These are phyloP conservation scores for Zosterops lateralis DNA, from an alignment of 2,113 vertebrate genomes.

Conservation along the genomic window DNA sequence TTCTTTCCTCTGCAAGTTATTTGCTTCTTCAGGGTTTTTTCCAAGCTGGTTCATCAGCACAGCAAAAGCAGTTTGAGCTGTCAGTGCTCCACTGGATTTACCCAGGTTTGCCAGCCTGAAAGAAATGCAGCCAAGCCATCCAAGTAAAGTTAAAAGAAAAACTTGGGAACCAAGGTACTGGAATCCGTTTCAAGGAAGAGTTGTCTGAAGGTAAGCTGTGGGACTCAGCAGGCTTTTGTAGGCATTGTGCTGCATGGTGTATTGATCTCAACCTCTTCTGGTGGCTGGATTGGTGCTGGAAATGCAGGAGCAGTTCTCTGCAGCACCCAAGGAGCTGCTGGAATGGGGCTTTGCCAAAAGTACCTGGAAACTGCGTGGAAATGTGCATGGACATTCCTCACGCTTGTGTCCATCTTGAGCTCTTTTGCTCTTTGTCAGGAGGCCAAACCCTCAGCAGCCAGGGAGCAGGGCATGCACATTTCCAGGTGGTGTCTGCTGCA, in stretches of 20 bases:
- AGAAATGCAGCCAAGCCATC: not conserved
- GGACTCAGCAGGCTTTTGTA: not conserved
- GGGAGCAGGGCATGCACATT: not conserved
- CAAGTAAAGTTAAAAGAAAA: not conserved
- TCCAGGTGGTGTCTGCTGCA: not conserved
- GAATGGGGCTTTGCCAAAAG: not conserved
- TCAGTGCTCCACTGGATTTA: not conserved
- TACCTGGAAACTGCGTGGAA: rapidly evolving
- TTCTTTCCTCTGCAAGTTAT: not conserved
- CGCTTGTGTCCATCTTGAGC: too few relatives aligned
- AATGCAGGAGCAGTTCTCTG: not conserved
- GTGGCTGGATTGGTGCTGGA: not conserved
- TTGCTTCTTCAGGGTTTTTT: slow-evolving; percentile 2
- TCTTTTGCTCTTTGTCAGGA: not conserved
- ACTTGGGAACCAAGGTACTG: not conserved
- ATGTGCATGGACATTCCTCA: rapidly evolving
- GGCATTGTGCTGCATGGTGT: too few relatives aligned
- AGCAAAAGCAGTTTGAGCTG: not conserved
- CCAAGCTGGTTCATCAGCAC: not conserved
- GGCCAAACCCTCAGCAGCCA: not conserved
- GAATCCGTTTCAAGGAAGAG: not conserved
- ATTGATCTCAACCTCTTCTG: not conserved
- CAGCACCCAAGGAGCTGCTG: not conserved
- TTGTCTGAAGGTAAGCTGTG: not conserved
- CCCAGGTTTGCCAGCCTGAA: not conserved